phyloP scores from a whole-genome alignment of 2,113 vertebrate species.

The Cavia porcellus region DNA sequence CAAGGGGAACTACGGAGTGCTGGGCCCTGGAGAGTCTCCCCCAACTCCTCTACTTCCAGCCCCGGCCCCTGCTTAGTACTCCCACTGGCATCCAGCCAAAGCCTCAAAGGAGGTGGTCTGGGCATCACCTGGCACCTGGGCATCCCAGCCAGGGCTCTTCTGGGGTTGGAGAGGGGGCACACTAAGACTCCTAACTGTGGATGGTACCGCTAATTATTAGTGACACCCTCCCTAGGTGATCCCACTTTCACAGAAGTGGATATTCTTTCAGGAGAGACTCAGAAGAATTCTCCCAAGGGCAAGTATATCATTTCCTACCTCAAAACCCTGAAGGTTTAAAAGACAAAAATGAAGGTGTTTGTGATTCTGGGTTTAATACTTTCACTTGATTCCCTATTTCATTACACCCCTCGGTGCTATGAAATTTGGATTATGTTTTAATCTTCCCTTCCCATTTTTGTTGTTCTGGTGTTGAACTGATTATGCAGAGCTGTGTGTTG shows the following conservation, averaged over 20 bases:
- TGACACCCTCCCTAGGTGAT: background rate
- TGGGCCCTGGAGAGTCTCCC: background rate
- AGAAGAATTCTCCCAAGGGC: background rate
- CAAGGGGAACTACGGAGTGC: background rate
- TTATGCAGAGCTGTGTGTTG: constrained; percentile 63
- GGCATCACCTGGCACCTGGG: background rate
- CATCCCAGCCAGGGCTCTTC: background rate
- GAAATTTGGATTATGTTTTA: constrained; percentile 68
- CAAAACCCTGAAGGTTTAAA: background rate
- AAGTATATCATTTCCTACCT: background rate
- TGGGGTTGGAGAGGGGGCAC: too few relatives aligned
- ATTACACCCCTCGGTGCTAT: constrained; percentile 39
- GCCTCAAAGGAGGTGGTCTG: background rate
- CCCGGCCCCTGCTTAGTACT: background rate
- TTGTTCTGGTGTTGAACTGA: constrained; percentile 54
- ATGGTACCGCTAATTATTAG: background rate
- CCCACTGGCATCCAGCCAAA: background rate
- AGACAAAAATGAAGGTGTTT: background rate
- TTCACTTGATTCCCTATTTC: background rate
- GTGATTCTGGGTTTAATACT: background rate
- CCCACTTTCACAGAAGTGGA: background rate
- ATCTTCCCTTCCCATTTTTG: constrained; percentile 62
- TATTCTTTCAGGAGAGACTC: background rate
- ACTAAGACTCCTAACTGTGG: background rate
- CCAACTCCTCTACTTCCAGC: background rate